Evolutionary conservation across 1,140 invertebrate genomes (phyloP), one percentile per base, ranked within the genome.

Genomic region (Cydia fagiglandana): DNA sequence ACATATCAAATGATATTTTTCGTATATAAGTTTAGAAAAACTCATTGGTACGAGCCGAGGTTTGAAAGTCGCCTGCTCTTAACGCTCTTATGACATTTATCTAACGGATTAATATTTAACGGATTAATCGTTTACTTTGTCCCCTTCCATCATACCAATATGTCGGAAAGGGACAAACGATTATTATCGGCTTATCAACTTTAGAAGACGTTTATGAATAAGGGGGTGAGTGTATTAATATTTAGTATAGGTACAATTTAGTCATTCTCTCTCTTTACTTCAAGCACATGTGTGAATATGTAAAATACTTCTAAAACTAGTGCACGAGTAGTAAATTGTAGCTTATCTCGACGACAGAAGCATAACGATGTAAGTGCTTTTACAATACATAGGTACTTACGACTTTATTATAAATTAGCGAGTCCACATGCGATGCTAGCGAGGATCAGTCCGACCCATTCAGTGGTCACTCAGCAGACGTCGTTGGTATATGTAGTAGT

Each of bases 381-480:
- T 73, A 53, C 68, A 68, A 79, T 73, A 56, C 28, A 76, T 75
- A 64, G 20, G 68, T 4, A 45, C 64, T 73, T 68, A 74, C 24
- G 1, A 64, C 47, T 20, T 38, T 61, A n/a, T 50, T 50, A 41
- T 56, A 47, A 56, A 20, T 75, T 73, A 76, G 64, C 64, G 77
- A 66, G 75, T 66, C 77, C 68, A 78, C 77, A 70, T 66, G 73
- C 74, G 66, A 53, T 76, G 76, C 76, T 79, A 78, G 77, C 47
- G 78, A 74, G 74, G 66, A 78, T 80, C 80, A 70, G 75, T 76
- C 68, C 64, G 13, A 12, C 45, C 81, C 79, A 87, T 85, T 85
- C 83, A 85, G 76, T 77, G 78, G 81, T 87, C 86, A 84, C 70
- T 86, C 84, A 87, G 50, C 61, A 79, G 30, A 68, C 28, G 30